Conservation (phyloP, 2,797 vertebrate genomes). For the Morelia viridis region DNA sequence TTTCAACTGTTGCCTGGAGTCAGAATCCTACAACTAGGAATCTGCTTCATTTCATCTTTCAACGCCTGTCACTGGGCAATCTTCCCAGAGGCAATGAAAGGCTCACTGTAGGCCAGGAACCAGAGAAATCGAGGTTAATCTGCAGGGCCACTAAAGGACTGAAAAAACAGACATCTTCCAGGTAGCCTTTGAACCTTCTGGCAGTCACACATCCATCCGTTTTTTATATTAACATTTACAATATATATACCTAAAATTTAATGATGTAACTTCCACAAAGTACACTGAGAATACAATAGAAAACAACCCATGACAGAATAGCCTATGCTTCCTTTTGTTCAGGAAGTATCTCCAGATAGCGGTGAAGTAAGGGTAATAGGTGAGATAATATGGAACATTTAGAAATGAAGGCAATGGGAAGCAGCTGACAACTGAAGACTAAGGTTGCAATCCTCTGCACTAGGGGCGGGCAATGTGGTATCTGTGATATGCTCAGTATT, state of each 20-base stretch:
- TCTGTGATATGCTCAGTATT: too few relatives aligned
- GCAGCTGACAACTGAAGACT: neutral
- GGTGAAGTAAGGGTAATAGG: neutral
- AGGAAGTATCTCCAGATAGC: too few relatives aligned
- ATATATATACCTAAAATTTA: neutral
- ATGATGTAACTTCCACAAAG: neutral
- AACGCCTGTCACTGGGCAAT: neutral
- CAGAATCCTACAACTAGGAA: neutral
- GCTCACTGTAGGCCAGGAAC: neutral
- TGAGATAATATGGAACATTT: neutral
- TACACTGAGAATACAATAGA: neutral
- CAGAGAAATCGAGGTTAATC: neutral
- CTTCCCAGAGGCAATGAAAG: slow-evolving; percentile 17
- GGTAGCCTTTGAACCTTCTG: neutral
- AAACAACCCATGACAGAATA: neutral
- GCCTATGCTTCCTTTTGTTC: neutral
- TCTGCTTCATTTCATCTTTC: slow-evolving; percentile 22
- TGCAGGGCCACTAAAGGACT: neutral
- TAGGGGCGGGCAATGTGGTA: too few relatives aligned
- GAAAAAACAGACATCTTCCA: neutral
- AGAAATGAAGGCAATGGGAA: neutral
- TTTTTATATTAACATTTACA: neutral
- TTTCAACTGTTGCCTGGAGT: slow-evolving; percentile 8
- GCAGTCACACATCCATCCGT: neutral
- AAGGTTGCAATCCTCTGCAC: neutral